These are phyloP conservation scores for Aramus guarauna DNA, from an alignment of 2,113 vertebrate genomes.

Conservation along the genomic window DNA sequence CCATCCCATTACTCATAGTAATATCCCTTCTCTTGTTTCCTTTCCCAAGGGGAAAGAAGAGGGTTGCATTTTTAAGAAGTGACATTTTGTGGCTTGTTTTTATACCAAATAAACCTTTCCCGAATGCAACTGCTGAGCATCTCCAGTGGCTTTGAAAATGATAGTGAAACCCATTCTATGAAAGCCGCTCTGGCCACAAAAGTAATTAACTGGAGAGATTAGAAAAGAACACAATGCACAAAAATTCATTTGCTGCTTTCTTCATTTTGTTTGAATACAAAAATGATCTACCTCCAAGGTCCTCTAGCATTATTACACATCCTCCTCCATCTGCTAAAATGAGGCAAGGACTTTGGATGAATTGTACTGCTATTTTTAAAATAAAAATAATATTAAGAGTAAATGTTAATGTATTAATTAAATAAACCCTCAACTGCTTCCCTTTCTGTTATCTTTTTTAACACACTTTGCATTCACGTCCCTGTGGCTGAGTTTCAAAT, in stretches of 20 bases:
- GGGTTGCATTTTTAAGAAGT: neutral
- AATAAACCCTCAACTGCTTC: neutral
- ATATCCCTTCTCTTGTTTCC: neutral
- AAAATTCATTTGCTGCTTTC: neutral
- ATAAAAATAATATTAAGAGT: neutral
- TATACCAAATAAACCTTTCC: neutral
- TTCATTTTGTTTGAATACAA: neutral
- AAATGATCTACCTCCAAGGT: neutral
- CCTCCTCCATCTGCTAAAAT: neutral
- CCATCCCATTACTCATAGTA: neutral
- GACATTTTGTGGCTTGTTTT: neutral
- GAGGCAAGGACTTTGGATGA: neutral
- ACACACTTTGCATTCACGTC: neutral
- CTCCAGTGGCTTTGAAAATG: neutral
- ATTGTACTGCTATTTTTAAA: neutral
- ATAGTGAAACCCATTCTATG: neutral
- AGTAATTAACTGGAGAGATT: conserved; percentile 12
- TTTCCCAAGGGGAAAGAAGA: neutral
- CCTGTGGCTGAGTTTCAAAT: neutral
- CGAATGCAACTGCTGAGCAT: neutral
- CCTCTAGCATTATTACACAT: neutral
- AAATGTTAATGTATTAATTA: neutral
- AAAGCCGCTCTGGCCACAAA: neutral
- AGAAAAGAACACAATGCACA: neutral
- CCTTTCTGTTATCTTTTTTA: neutral